phyloP scores from a whole-genome alignment of 2,113 vertebrate genomes.

The Panthera leo region DNA sequence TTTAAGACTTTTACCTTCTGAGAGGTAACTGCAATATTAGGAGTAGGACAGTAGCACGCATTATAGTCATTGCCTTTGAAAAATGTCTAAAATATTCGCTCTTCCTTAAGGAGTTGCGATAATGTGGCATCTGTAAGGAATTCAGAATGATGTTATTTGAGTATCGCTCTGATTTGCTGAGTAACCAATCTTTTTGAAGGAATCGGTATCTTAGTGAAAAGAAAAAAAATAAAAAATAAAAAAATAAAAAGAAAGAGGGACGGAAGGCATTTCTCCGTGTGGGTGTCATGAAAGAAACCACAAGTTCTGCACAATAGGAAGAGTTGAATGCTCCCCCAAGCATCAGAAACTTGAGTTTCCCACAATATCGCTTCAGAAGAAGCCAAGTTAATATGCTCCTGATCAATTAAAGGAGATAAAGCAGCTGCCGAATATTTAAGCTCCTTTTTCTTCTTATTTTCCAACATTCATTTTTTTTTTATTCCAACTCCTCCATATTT shows the following conservation, averaged over 20 bases:
- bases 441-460: neutral
- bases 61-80: neutral
- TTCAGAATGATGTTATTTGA: neutral
- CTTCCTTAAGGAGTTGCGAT: neutral
- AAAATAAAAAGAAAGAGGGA: neutral
- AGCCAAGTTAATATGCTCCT: neutral
- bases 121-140: neutral
- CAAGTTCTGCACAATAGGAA: neutral
- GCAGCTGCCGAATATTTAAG: neutral
- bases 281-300: neutral
- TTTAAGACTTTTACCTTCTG: neutral
- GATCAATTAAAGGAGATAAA: neutral
- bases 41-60: neutral
- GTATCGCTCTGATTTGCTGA: neutral
- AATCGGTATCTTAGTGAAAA: neutral
- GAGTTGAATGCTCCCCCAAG: neutral
- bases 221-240: neutral
- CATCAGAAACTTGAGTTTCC: neutral
- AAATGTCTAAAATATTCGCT: neutral
- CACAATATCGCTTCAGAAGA: neutral
- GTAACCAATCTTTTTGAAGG: neutral
- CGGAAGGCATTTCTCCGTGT: neutral
- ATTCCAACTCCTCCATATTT: neutral
- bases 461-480: neutral
- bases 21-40: neutral